Base-by-base conservation (phyloP, 1,140 invertebrate species). In the Caerostris extrusa region DNA sequence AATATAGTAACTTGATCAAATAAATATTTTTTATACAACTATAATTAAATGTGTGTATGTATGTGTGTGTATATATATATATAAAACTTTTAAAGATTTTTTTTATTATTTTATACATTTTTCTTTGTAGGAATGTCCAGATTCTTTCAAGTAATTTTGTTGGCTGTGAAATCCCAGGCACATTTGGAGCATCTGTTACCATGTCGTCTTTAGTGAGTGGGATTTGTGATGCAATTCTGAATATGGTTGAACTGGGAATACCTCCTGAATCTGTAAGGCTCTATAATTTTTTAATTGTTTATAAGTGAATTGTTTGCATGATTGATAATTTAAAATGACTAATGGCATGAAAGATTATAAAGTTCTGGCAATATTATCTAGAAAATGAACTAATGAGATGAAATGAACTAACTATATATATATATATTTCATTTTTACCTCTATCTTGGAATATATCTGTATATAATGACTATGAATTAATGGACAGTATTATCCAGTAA, bases 181-280 rank as follows among this genome's bases (percentile, higher is more conserved):
- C 85, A 8, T 95, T 92, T 95, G 96, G 57, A 95, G 95, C 95
- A 5, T 95, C 96, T 2, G 97, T 98, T 61, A 97, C 97, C 2
- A 97, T 98, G 97, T 98, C 98, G 0, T 97, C 98, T 86, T 96
- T 98, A 3, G 97, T 98, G 10, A 97, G 97, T 34, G 97, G 97
- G 94, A 98, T 98, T 97, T 96, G 98, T 58, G 98, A 99, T 96
- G 97, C 98, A 10, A 96, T 98, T 4, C 96, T 97, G 4, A 97
- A 98, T 95, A 97, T 98, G 96, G 97, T 97, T 96, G 97, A 96
- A 95, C 96, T 97, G 67, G 97, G 97, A 94, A 96, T 97, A 95
- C 97, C 97, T 82, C 96, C 97, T 55, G 96, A 97, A 95, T 97
- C 97, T 96, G 97, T 98, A 96, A 97, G 97, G 96, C 92, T 94